Conservation (phyloP, 2,797 vertebrate genomes). For the Natrix natrix region DNA sequence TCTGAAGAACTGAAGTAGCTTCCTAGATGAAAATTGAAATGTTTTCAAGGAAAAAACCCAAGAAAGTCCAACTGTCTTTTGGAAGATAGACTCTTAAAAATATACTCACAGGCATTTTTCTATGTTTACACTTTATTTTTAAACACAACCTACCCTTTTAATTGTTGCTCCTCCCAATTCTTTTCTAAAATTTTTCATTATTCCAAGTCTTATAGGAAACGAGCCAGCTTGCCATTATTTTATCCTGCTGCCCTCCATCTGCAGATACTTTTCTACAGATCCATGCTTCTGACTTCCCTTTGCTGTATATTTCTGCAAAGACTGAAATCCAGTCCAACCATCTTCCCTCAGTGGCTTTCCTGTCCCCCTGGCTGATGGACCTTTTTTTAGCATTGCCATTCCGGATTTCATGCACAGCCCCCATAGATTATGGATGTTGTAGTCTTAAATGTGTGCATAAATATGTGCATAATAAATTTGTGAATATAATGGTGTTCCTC, state of each 20-base stretch:
- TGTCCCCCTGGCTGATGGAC: not conserved
- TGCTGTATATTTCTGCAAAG: not conserved
- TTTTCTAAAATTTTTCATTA: not conserved
- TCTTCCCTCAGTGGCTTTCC: not conserved
- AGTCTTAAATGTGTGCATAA: not conserved
- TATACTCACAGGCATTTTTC: not conserved
- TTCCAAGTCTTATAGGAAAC: not conserved
- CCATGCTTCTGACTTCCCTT: not conserved
- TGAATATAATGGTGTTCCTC: not conserved
- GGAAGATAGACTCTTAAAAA: not conserved
- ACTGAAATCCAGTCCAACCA: not conserved
- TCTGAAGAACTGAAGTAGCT: not conserved
- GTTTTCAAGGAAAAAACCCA: not conserved
- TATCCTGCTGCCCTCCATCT: not conserved
- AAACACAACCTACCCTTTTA: not conserved
- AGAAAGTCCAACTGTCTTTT: not conserved
- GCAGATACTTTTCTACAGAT: not conserved
- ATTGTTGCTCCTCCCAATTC: not conserved
- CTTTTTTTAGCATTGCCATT: not conserved
- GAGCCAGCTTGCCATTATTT: not conserved
- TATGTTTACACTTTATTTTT: not conserved
- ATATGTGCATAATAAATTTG: not conserved
- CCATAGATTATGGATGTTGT: not conserved
- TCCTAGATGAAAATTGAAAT: not conserved
- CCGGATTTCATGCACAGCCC: not conserved